Conservation (phyloP, 2,888 invertebrate genomes). For the Hybos culiciformis region DNA sequence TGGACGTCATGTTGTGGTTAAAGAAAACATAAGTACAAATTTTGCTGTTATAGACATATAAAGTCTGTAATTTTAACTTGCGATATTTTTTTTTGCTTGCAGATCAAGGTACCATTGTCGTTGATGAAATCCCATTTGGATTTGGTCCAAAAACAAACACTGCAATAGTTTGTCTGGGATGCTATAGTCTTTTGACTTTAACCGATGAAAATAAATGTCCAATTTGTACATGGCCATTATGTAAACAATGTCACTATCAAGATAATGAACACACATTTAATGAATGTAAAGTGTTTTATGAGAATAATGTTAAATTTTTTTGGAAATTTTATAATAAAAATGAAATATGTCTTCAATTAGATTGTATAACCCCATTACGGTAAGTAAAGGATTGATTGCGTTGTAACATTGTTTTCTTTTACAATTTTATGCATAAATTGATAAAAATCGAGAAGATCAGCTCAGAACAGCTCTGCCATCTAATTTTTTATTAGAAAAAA, state of each 20-base stretch:
- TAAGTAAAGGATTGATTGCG: slow-evolving; percentile 26
- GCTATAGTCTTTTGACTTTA: slow-evolving; percentile 48
- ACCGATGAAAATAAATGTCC: slow-evolving; percentile 43
- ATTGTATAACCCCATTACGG: slow-evolving; percentile 70
- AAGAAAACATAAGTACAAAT: slow-evolving; percentile 47
- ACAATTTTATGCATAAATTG: not conserved
- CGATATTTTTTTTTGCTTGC: too few species aligned
- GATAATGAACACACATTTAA: slow-evolving; percentile 41
- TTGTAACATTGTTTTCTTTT: not conserved
- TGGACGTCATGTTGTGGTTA: slow-evolving; percentile 57
- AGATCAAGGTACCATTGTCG: slow-evolving; percentile 62
- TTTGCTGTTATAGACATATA: too few species aligned
- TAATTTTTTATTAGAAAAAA: too few species aligned
- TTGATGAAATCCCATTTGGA: slow-evolving; percentile 57
- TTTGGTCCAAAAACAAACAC: slow-evolving; percentile 66
- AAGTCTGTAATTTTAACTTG: too few species aligned
- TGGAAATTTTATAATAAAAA: slow-evolving; percentile 43
- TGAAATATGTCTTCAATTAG: slow-evolving; percentile 51
- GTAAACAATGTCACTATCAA: slow-evolving; percentile 37
- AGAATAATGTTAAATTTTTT: slow-evolving; percentile 46
- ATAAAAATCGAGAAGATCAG: too few species aligned
- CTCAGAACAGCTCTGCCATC: too few species aligned
- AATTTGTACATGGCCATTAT: slow-evolving; percentile 54
- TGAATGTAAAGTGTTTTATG: slow-evolving; percentile 54
- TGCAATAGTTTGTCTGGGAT: slow-evolving; percentile 59